phyloP scores from a whole-genome alignment of 2,888 invertebrate species.

The Stictocephala bisonia region DNA sequence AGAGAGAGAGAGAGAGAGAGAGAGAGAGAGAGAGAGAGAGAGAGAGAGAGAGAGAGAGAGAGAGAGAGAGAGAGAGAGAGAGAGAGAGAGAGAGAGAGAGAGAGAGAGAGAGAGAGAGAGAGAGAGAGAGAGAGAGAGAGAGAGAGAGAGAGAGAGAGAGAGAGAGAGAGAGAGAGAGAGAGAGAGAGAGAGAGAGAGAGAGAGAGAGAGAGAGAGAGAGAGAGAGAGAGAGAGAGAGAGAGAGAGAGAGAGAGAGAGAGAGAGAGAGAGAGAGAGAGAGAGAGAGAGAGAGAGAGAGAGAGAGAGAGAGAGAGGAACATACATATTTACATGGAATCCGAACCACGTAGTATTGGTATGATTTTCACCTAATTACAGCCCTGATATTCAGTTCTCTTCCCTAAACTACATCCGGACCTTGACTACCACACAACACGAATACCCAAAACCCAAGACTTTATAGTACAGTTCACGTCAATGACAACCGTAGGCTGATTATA shows the following conservation, averaged over 20 bases:
- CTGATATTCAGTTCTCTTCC: too few relatives aligned
- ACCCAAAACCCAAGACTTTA: too few relatives aligned
- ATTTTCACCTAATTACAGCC: too few relatives aligned
- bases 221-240: constrained; percentile 1
- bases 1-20: not conserved
- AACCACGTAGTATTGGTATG: too few relatives aligned
- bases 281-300: too few relatives aligned
- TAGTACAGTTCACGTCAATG: too few relatives aligned
- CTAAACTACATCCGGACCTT: too few relatives aligned
- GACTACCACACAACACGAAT: too few relatives aligned
- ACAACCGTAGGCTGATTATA: too few relatives aligned
- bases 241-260: constrained; percentile 17
- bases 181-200: not conserved
- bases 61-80: constrained; percentile 18
- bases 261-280: too few relatives aligned
- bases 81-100: not conserved
- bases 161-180: not conserved
- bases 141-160: not conserved
- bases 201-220: not conserved
- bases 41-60: not conserved
- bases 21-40: not conserved
- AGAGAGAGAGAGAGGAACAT: too few relatives aligned
- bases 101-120: not conserved
- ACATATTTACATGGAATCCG: too few relatives aligned
- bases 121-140: not conserved